phyloP scores from a whole-genome alignment of 2,888 invertebrate species.

The Abscondita cerata region DNA sequence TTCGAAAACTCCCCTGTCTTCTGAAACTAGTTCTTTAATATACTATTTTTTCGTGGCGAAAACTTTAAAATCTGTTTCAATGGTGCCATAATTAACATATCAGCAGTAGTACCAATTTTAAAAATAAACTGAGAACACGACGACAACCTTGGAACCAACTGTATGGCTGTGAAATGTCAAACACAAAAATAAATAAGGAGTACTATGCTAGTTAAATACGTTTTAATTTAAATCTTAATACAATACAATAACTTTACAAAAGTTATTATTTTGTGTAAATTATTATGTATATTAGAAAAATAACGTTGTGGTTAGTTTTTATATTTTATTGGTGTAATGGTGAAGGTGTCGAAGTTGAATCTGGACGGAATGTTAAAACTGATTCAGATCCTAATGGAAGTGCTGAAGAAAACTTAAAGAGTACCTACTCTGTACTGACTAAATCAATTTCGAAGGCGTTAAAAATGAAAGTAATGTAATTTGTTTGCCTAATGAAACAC shows the following conservation, averaged over 20 bases:
- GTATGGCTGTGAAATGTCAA: conserved; percentile 53
- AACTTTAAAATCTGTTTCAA: too few species aligned
- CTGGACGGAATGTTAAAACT: conserved; percentile 35
- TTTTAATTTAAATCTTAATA: conserved; percentile 5
- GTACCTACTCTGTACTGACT: conserved; percentile 61
- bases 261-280: conserved; percentile 19
- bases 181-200: conserved; percentile 47
- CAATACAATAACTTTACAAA: conserved; percentile 2
- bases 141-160: conserved; percentile 27
- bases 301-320: conserved; percentile 55
- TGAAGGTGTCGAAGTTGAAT: conserved; percentile 36
- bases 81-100: neutral
- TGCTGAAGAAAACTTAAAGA: conserved; percentile 45
- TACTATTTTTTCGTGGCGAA: too few species aligned
- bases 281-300: conserved; percentile 45
- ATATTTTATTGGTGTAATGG: conserved; percentile 49
- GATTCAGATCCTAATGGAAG: conserved; percentile 29
- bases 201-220: conserved; percentile 48
- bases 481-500: neutral
- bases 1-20: too few species aligned
- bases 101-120: neutral
- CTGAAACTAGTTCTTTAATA: too few species aligned
- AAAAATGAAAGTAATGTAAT: conserved; percentile 64
- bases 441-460: conserved; percentile 67
- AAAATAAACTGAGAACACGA: conserved; percentile 14